Percentiles rank a stretch among this genome's conserved stretches.
phyloP scores from a whole-genome alignment of 2,888 invertebrate genomes.

The Choristoneura rosaceana region DNA sequence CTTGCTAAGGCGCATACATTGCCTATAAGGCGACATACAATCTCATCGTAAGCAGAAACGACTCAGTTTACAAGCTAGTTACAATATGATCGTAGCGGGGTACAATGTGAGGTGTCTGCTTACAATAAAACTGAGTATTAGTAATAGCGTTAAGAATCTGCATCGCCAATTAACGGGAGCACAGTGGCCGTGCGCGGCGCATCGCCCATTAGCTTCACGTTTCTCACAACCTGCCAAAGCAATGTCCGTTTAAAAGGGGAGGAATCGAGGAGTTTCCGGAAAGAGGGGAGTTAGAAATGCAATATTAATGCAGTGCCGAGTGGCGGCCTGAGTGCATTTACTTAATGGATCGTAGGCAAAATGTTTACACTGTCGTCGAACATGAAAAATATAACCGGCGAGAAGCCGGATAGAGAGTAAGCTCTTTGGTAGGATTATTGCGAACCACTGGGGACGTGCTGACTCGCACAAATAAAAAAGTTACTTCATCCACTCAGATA shows the following conservation, averaged over 20 bases:
- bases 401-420: conserved; percentile 65
- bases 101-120: not conserved
- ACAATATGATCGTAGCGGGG: not conserved
- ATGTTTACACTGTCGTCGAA: conserved; percentile 76
- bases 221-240: conserved; percentile 59
- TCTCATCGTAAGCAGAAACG: conserved; percentile 1
- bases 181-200: conserved; percentile 21
- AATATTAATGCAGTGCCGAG: conserved; percentile 87
- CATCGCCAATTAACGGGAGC: conserved; percentile 32
- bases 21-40: conserved; percentile 11
- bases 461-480: conserved; percentile 74
- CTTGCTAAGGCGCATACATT: conserved; percentile 19
- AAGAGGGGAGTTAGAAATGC: conserved; percentile 81
- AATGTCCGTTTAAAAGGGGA: conserved; percentile 59
- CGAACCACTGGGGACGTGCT: conserved; percentile 63
- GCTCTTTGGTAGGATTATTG: conserved; percentile 76
- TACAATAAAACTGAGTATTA: conserved; percentile 17
- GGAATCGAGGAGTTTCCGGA: conserved; percentile 52
- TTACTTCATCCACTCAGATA: conserved; percentile 70
- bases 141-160: conserved; percentile 29
- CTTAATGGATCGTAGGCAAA: conserved; percentile 83
- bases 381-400: conserved; percentile 66
- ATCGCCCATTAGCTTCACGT: conserved; percentile 56
- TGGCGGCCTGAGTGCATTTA: conserved; percentile 80
- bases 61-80: not conserved